Evolutionary conservation across 1,140 invertebrate genomes (phyloP).

Genomic region (Samia ricini): DNA sequence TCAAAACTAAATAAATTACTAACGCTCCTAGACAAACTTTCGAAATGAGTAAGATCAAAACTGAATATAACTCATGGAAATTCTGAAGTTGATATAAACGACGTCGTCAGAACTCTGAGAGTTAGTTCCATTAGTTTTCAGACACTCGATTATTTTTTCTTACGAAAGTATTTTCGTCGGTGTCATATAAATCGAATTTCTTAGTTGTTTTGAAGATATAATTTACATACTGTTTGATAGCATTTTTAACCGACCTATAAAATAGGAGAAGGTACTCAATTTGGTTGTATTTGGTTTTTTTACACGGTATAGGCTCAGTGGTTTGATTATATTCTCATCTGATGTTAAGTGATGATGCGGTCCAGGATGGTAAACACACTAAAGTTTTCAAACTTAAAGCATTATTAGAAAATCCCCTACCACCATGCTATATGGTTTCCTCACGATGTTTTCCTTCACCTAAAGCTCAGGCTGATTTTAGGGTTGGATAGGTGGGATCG

Average conservation of each 20-base stretch:
- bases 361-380: no score
- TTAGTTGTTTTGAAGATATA: neutral
- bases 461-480: no score
- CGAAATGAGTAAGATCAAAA: slow-evolving; percentile 24
- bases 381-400: no score
- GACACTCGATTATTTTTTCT: slow-evolving; percentile 16
- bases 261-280: no score
- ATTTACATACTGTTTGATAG: slow-evolving; percentile 2
- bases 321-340: no score
- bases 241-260: neutral
- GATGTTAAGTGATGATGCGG: no score
- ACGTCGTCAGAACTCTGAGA: slow-evolving; percentile 18
- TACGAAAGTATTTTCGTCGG: neutral
- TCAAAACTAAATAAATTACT: slow-evolving; percentile 21
- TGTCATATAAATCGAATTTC: neutral
- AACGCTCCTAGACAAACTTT: slow-evolving; percentile 13
- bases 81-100: slow-evolving; percentile 23
- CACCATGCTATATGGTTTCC: no score
- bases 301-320: no score
- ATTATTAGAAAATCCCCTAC: no score
- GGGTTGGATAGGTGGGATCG: no score
- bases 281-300: no score
- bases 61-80: slow-evolving; percentile 27
- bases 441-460: no score
- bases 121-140: slow-evolving; percentile 26